Evolutionary conservation across 2,888 invertebrate genomes (phyloP), one percentile per base, ranked within the genome.

Genomic region (Polyommatus iphigenia): DNA sequence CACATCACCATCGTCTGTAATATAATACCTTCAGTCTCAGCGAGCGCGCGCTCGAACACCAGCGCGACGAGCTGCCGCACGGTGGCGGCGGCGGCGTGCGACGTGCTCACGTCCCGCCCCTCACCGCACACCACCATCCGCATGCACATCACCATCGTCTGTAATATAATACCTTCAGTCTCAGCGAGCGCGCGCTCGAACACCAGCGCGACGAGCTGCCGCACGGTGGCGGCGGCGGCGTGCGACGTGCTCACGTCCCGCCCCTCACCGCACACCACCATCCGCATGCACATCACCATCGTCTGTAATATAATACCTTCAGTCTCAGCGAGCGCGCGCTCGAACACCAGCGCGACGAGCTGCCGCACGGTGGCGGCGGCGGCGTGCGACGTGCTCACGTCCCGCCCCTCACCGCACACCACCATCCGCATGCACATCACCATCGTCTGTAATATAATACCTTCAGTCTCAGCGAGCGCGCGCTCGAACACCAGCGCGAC

Each of bases 311-410:
- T 32, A 32, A 36, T 6, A 73, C 24, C 41, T 75, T 50, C 95
- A 83, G 96, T 96, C 88, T 97, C 97, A 0, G 95, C 95, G 15
- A 96, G 94, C 3, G 98, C 98, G 76, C 98, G 94, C 86, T 98
- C 98, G 91, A 98, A 98, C 3, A 98, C 98, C 78, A 98, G 94
- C 32, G 98, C 98, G 32, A 99, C 98, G 46, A 99, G 94, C 87
- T 99, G 99, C 32, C 99, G 95, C 41, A 99, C 98, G 1, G 99
- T 99, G 54, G 99, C 99, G 1, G 99, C 99, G 8, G 99, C 99
- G 15, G 99, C 99, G 89, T 99, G 99, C 76, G 98, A 97, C 71
- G 99, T 99, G 80, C 98, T 98, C 13, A 91, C 90, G 84, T 93
- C 93, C 10, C 93, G 91, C 2, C 97, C 96, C 93, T 99, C 99